Evolutionary conservation across 2,797 vertebrate genomes (phyloP).

Genomic region (Vultur gryphus): DNA sequence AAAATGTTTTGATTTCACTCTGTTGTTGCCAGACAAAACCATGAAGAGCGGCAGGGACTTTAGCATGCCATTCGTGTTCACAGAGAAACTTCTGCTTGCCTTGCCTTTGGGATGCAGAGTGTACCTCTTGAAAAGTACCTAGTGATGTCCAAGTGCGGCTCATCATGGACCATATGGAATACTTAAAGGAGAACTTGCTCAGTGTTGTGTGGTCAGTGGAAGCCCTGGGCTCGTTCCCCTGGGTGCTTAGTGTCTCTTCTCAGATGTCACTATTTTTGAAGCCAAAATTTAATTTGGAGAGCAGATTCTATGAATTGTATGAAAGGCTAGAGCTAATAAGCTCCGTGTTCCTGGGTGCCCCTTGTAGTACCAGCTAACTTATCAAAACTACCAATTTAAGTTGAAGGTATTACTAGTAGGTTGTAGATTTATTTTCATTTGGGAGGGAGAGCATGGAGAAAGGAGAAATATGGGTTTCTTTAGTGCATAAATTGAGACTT

Average conservation of each 20-base stretch:
- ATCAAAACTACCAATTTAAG: neutral
- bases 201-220: neutral
- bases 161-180: rapidly evolving
- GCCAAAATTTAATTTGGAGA: neutral
- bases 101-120: neutral
- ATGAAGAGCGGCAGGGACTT: neutral
- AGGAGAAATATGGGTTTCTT: neutral
- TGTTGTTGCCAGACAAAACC: neutral
- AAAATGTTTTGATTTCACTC: neutral
- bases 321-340: neutral
- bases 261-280: neutral
- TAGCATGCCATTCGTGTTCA: rapidly evolving
- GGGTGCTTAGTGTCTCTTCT: neutral
- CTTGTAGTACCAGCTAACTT: neutral
- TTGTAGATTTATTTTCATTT: neutral
- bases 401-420: neutral
- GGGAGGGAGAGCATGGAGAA: neutral
- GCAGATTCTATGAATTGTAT: neutral
- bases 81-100: neutral
- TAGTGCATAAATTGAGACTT: neutral
- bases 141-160: neutral
- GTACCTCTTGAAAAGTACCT: neutral
- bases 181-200: neutral
- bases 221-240: neutral
- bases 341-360: neutral